Evolutionary conservation across 2,113 vertebrate species (phyloP), one percentile per base, ranked within the genome.

Genomic region (Orientallactaga bullata): DNA sequence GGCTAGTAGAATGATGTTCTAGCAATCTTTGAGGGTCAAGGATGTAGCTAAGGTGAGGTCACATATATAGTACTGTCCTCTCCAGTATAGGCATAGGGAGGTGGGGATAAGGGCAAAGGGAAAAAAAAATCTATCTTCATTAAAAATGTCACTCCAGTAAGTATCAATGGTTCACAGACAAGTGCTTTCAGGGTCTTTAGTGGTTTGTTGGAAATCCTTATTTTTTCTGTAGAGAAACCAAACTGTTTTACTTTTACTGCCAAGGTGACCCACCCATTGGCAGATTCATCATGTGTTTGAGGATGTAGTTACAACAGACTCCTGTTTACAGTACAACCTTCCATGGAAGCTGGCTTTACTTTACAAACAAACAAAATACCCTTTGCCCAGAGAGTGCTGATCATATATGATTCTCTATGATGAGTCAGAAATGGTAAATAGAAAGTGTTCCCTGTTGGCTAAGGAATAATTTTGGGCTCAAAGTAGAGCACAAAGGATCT

Each of bases 291-390:
- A 84, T 18, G 73, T 63, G 87, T 32, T 83, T 83, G 66, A 82
- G 69, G 68, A 32, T 61, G 5, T 69, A 87, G 47, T 88, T 85
- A 96, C 78, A 93, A 93, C 93, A 85, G 72, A 30, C 72, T 63
- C 61, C 81, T 96, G 87, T 96, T 95, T 89, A 94, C 18, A 88
- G 94, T 37, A 61, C 73, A 93, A 65, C 73, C 82, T 88, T 90
- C 76, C 51, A 77, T 93, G 73, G 95, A 92, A 82, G 47, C 73
- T 93, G 23, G 39, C 42, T 96, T 93, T 89, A 15, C 68, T 95
- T 84, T 23, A 72, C 92, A 95, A 92, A 94, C 65, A 94, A 91
- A 93, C 83, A 90, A n/a, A n/a, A 94, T 35, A 1, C 55, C 77
- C 80, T 81, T 84, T 68, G 58, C 79, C 51, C 55, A 65, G 55